Conservation (phyloP, 2,888 invertebrate species). For the Lochmaea crataegi region DNA sequence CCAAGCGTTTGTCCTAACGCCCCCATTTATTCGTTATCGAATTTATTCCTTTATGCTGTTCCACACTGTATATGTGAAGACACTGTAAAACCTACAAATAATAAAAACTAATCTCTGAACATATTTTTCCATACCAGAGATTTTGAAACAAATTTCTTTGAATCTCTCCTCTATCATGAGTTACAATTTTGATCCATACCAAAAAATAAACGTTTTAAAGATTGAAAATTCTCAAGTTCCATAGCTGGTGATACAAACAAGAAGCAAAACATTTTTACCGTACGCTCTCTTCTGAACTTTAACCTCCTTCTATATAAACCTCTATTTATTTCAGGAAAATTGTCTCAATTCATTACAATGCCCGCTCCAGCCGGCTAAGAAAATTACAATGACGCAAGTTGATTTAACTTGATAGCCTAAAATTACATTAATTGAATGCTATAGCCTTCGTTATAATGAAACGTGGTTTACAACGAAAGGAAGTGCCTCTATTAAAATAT, state of each 20-base stretch:
- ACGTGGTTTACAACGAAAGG: conserved; percentile 2
- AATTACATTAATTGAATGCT: conserved; percentile 14
- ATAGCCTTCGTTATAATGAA: neutral
- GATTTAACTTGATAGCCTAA: conserved; percentile 6
- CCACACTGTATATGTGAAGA: no score
- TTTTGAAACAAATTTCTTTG: no score
- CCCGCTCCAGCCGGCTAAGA: neutral
- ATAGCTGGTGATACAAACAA: neutral
- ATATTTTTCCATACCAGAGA: no score
- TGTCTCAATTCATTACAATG: conserved; percentile 30
- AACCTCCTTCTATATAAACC: neutral
- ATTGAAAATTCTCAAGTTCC: neutral
- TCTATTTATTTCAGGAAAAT: conserved; percentile 13
- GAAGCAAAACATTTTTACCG: neutral
- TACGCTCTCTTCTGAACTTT: neutral
- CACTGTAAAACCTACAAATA: no score
- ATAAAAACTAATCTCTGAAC: no score
- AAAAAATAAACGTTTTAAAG: no score
- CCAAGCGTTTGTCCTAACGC: no score
- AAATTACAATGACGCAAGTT: conserved; percentile 7
- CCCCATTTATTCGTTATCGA: no score
- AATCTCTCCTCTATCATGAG: no score
- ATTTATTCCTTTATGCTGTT: no score
- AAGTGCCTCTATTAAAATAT: neutral
- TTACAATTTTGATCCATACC: no score